phyloP scores from a whole-genome alignment of 1,140 invertebrate genomes.

The Delia radicum region DNA sequence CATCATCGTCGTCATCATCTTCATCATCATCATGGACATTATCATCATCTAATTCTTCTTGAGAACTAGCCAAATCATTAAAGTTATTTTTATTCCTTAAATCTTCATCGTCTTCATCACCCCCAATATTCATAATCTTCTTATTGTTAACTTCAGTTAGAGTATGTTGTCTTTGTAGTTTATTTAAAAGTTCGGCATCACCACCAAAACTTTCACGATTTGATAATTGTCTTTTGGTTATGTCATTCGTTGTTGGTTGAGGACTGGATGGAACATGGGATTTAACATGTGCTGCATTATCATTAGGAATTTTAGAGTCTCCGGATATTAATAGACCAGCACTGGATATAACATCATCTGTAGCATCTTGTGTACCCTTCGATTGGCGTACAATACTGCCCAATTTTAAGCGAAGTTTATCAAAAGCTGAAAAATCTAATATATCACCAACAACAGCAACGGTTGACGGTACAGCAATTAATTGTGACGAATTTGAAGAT shows the following conservation, averaged over 20 bases:
- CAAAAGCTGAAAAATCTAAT: constrained; percentile 61
- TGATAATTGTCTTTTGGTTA: constrained; percentile 54
- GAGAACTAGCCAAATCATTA: constrained; percentile 37
- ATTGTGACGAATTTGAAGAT: constrained; percentile 56
- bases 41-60: constrained; percentile 55
- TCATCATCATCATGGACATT: constrained; percentile 29
- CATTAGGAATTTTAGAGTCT: constrained; percentile 29
- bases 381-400: constrained; percentile 67
- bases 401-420: constrained; percentile 61
- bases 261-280: not conserved
- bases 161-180: constrained; percentile 60
- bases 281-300: not conserved
- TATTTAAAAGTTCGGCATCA: constrained; percentile 73
- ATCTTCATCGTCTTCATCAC: constrained; percentile 31
- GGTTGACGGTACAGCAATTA: constrained; percentile 29
- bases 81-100: not conserved
- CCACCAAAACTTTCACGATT: constrained; percentile 72
- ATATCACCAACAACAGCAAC: constrained; percentile 22
- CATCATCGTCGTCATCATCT: not conserved
- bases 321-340: constrained; percentile 63
- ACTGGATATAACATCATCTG: constrained; percentile 57
- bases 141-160: constrained; percentile 41
- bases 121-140: constrained; percentile 49
- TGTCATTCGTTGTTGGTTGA: constrained; percentile 25
- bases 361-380: constrained; percentile 39